Conservation (phyloP, 2,797 vertebrate species). For the Ptychadena robeensis region DNA sequence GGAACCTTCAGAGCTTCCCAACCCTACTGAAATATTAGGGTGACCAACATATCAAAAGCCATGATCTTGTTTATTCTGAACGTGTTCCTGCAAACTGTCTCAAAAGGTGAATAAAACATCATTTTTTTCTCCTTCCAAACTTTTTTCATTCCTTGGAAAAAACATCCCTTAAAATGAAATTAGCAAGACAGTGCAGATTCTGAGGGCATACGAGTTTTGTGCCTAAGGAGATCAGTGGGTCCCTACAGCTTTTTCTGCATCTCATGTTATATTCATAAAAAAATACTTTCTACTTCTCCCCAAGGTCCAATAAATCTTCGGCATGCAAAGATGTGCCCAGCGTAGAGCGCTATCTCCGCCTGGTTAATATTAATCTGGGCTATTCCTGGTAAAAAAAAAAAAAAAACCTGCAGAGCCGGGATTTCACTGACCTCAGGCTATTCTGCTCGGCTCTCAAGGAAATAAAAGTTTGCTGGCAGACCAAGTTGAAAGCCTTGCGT, state of each 20-base stretch:
- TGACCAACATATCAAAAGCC: neutral
- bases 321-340: conserved; percentile 67
- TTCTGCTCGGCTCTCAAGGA: conserved; percentile 61
- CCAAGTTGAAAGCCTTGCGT: conserved; percentile 39
- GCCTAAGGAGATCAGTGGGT: conserved; percentile 66
- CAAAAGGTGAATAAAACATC: neutral
- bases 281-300: conserved; percentile 67
- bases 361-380: conserved; percentile 67
- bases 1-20: no score
- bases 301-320: conserved; percentile 65
- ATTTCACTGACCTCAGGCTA: conserved; percentile 68
- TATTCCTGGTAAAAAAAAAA: conserved; percentile 44
- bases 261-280: conserved; percentile 72
- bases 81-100: neutral
- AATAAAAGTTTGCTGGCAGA: conserved; percentile 30
- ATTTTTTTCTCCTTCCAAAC: neutral
- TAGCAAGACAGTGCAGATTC: conserved; percentile 61
- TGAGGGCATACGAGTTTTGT: conserved; percentile 65
- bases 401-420: conserved; percentile 63
- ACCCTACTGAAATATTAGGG: no score
- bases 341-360: conserved; percentile 66
- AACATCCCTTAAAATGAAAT: conserved; percentile 30
- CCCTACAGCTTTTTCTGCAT: conserved; percentile 67
- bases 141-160: conserved; percentile 31
- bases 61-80: neutral